Conservation (phyloP, 2,888 invertebrate species). For the Allophyes oxyacanthae region DNA sequence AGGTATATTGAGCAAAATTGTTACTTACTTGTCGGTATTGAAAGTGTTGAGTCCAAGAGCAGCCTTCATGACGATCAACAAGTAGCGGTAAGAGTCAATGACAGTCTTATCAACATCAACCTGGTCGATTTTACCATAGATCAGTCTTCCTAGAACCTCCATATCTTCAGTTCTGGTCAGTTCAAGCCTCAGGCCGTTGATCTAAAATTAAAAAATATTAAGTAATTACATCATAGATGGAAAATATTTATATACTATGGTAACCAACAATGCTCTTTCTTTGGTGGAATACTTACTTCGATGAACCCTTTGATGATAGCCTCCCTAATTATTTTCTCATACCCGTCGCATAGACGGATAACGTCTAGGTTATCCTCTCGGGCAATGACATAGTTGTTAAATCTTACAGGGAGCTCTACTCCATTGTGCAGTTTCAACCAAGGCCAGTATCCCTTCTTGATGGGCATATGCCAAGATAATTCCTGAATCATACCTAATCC, state of each 20-base stretch:
- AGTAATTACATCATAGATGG: no score
- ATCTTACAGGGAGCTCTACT: conserved; percentile 85
- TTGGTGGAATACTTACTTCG: conserved; percentile 68
- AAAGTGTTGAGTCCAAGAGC: conserved; percentile 78
- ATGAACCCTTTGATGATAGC: conserved; percentile 88
- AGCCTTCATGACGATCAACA: conserved; percentile 88
- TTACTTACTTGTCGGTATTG: conserved; percentile 76
- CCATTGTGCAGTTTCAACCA: conserved; percentile 88
- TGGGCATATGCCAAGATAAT: conserved; percentile 81
- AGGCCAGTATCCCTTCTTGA: conserved; percentile 89
- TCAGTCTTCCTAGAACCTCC: conserved; percentile 87
- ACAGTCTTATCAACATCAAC: conserved; percentile 72
- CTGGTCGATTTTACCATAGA: conserved; percentile 83
- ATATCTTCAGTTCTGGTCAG: conserved; percentile 84
- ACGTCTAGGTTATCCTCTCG: conserved; percentile 70
- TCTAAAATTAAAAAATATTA: conserved; percentile 57
- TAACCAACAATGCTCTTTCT: no score
- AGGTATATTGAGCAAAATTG: no score
- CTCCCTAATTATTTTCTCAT: conserved; percentile 88
- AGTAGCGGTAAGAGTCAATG: conserved; percentile 88
- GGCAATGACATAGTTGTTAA: conserved; percentile 78
- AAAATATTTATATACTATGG: no score
- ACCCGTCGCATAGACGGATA: conserved; percentile 72
- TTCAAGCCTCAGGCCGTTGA: conserved; percentile 78
- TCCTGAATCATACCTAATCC: conserved; percentile 81